These are phyloP conservation scores for Caenorhabditis remanei DNA, from an alignment of 1,140 invertebrate genomes.

Conservation along the genomic window DNA sequence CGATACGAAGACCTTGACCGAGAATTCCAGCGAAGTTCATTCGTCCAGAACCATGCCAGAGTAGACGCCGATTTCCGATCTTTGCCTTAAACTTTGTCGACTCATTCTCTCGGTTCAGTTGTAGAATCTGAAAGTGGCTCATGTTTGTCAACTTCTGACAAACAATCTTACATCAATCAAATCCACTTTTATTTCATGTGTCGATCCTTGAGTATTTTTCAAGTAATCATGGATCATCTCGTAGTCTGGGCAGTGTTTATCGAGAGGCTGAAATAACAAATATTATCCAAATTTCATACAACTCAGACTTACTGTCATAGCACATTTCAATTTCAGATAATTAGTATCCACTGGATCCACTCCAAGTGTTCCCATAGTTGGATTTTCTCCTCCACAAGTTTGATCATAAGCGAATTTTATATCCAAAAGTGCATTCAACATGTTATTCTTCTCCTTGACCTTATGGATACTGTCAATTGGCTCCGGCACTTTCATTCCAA, in stretches of 20 bases:
- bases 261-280: conserved; percentile 78
- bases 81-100: conserved; percentile 86
- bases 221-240: conserved; percentile 85
- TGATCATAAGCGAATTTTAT: conserved; percentile 91
- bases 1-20: conserved; percentile 94
- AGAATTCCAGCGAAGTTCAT: conserved; percentile 96
- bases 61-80: conserved; percentile 86
- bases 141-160: neutral
- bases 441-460: conserved; percentile 85
- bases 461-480: conserved; percentile 83
- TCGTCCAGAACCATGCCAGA: conserved; percentile 91
- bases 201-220: conserved; percentile 88
- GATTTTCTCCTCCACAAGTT: conserved; percentile 82
- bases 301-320: conserved; percentile 82
- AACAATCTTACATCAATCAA: conserved; percentile 82
- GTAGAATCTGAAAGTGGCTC: conserved; percentile 79
- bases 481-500: conserved; percentile 86
- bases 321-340: conserved; percentile 89
- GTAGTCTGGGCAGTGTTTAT: conserved; percentile 84
- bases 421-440: conserved; percentile 92
- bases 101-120: conserved; percentile 86
- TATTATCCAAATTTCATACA: neutral
- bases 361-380: conserved; percentile 74
- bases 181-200: conserved; percentile 86
- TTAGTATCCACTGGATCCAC: conserved; percentile 86